phyloP scores from a whole-genome alignment of 2,888 invertebrate species.

The Drosophila barbarae region DNA sequence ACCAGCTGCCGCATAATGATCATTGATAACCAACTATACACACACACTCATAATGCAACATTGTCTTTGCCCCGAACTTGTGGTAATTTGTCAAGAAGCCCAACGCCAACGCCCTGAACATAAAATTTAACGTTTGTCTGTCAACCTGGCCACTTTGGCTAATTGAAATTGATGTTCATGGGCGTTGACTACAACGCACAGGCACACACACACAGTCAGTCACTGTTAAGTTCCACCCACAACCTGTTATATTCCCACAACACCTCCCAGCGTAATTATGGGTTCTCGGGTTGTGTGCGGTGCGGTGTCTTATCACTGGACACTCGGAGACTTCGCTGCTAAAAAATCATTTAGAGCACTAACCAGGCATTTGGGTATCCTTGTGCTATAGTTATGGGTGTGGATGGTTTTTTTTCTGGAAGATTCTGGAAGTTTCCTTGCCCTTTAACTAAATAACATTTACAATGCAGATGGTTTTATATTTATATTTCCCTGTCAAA shows the following conservation, averaged over 20 bases:
- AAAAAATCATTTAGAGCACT: constrained; percentile 33
- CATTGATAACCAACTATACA: constrained; percentile 38
- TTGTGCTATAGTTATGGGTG: constrained; percentile 5
- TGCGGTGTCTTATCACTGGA: constrained; percentile 21
- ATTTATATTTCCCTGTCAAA: no score
- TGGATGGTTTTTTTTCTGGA: constrained; percentile 5
- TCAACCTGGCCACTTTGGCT: constrained; percentile 73
- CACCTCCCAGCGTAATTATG: constrained; percentile 35
- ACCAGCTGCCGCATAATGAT: constrained; percentile 44
- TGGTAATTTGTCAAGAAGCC: constrained; percentile 48
- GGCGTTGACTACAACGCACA: constrained; percentile 50
- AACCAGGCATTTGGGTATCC: constrained; percentile 12
- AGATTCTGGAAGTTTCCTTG: not conserved
- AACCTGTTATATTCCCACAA: constrained; percentile 15
- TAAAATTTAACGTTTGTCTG: constrained; percentile 72
- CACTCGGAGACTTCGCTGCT: constrained; percentile 3
- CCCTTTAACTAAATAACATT: no score
- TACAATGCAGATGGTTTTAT: no score
- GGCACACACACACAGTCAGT: constrained; percentile 5
- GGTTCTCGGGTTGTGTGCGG: constrained; percentile 11
- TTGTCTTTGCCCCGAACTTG: constrained; percentile 49
- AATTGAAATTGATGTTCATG: constrained; percentile 73
- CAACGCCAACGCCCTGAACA: constrained; percentile 62
- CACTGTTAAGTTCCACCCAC: not conserved
- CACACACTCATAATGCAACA: constrained; percentile 32